phyloP scores from a whole-genome alignment of 2,888 invertebrate genomes.

The Germaria angustata region DNA sequence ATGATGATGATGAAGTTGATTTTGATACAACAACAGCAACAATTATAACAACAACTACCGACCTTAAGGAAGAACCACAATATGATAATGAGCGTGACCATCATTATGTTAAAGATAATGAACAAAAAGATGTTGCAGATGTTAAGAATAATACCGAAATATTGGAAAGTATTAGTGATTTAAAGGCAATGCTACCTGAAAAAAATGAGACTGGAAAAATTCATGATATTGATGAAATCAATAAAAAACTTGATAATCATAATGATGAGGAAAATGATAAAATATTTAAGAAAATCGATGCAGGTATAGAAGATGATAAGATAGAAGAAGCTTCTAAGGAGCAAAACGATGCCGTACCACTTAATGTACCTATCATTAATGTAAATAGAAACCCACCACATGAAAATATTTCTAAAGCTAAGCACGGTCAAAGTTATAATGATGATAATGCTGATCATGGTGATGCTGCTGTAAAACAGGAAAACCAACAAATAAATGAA shows the following conservation, averaged over 20 bases:
- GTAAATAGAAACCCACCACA: constrained; percentile 73
- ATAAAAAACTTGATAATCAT: constrained; percentile 56
- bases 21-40: not conserved
- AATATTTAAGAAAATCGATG: not conserved
- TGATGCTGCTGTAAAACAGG: constrained; percentile 14
- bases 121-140: constrained; percentile 28
- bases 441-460: constrained; percentile 10
- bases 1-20: constrained; percentile 34
- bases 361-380: constrained; percentile 63
- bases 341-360: constrained; percentile 67
- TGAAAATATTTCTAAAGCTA: constrained; percentile 8
- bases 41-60: not conserved
- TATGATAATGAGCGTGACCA: not conserved
- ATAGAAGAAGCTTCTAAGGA: constrained; percentile 47
- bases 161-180: constrained; percentile 80
- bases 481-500: constrained; percentile 20
- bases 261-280: constrained; percentile 8
- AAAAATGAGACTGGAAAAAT: constrained; percentile 77
- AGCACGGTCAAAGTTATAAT: not conserved
- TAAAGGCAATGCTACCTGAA: constrained; percentile 79
- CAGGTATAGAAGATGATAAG: constrained; percentile 30
- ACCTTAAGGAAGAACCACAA: not conserved
- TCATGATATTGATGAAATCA: constrained; percentile 71
- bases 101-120: constrained; percentile 34
- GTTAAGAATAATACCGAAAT: constrained; percentile 71